Evolutionary conservation across 2,113 vertebrate genomes (phyloP), one percentile per base, ranked within the genome.

Genomic region (Coracopsis vasa): DNA sequence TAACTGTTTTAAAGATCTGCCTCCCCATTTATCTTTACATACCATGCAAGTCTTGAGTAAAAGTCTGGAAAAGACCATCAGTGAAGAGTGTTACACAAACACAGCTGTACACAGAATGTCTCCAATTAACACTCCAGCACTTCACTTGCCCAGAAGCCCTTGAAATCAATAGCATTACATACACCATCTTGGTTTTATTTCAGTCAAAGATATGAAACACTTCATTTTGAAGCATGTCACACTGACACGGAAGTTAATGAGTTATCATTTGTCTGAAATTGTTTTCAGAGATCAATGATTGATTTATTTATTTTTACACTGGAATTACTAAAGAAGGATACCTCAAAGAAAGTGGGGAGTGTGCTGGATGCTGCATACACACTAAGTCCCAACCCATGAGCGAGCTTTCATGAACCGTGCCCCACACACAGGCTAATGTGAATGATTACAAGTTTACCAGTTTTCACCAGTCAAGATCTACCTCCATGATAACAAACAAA

Each of bases 381-480:
- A 2, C 18, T 3, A 1, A 0, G 10, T 16, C 48, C 65, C 5
- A 1, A 21, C 17, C 33, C 60, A 28, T 0, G 1, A 64, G 35
- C 9, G 10, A 47, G 39, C 31, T 4, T 16, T 14, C 9, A 1
- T 1, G 7, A 16, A 5, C 39, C 4, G 0, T 1, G 1, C 13
- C 29, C 31, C 64, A 13, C 13, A 2, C 33, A 39, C 12, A 21
- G 44, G 28, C 53, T 11, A 17, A 29, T 0, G 4, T 60, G 35
- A 44, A 9, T 3, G 0, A 20, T 3, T 3, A 5, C 23, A 8
- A 19, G 17, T 11, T 29, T 10, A 33, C 27, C 24, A 13, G 29
- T 16, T 56, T 44, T 41, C 61, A 35, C 28, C 42, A 7, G 9
- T 9, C 35, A 19, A 19, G 28, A 53, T 50, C 23, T 33, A 54